These are phyloP conservation scores for Scytalopus superciliaris DNA, from an alignment of 2,113 vertebrate species.

Conservation along the genomic window DNA sequence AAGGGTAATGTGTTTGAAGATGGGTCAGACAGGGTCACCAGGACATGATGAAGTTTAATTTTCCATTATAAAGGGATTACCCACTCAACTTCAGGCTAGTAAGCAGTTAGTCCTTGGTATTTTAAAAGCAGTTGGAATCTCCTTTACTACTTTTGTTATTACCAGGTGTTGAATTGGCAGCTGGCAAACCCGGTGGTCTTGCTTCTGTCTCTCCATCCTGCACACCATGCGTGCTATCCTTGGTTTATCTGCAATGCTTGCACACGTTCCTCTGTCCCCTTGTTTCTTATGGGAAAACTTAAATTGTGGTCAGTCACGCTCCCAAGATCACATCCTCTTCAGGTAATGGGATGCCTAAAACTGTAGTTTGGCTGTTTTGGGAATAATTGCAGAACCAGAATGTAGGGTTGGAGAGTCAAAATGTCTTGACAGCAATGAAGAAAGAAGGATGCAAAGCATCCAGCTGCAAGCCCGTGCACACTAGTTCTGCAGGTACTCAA, in stretches of 20 bases:
- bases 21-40: not conserved
- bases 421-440: not conserved
- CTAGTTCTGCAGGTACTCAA: not conserved
- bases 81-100: not conserved
- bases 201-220: not conserved
- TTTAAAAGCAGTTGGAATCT: not conserved
- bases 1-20: not conserved
- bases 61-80: not conserved
- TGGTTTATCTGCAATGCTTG: not conserved
- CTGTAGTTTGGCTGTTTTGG: not conserved
- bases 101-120: not conserved
- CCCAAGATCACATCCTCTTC: not conserved
- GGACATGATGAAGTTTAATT: not conserved
- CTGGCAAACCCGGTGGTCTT: not conserved
- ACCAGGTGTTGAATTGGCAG: not conserved
- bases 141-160: not conserved
- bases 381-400: not conserved
- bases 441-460: not conserved
- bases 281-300: not conserved
- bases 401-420: not conserved
- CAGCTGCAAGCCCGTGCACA: accelerated
- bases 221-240: accelerated
- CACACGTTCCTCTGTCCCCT: not conserved
- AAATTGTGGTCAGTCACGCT: accelerated
- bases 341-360: not conserved